Evolutionary conservation across 2,888 invertebrate species (phyloP).

Genomic region (Leptopterna dolabrata): DNA sequence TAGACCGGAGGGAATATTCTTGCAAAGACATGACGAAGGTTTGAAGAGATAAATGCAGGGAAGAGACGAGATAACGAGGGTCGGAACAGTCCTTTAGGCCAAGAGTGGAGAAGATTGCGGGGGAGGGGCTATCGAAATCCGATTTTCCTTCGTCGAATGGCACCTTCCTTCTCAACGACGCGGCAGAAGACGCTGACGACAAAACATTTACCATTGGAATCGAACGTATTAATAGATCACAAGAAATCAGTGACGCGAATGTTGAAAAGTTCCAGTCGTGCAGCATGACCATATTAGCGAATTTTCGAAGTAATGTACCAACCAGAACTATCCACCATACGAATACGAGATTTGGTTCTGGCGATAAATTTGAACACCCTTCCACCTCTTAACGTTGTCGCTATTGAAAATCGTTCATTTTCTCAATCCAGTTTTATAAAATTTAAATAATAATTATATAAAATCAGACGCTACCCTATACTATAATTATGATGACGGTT

Average conservation of each 20-base stretch:
- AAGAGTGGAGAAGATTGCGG: not conserved
- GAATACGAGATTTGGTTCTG: too few species aligned
- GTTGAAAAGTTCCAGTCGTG: too few species aligned
- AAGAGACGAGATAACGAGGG: not conserved
- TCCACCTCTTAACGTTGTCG: too few species aligned
- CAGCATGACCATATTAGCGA: too few species aligned
- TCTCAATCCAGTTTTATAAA: too few species aligned
- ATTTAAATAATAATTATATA: too few species aligned
- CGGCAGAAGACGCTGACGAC: not conserved
- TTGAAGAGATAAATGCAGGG: not conserved
- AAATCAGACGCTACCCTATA: too few species aligned
- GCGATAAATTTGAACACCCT: too few species aligned
- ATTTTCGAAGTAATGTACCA: too few species aligned
- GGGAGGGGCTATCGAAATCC: not conserved
- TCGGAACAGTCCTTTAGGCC: not conserved
- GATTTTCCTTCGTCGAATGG: not conserved
- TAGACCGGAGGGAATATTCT: not conserved
- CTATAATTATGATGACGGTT: too few species aligned
- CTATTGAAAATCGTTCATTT: too few species aligned
- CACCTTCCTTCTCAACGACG: not conserved
- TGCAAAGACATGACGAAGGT: not conserved
- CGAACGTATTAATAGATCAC: not conserved
- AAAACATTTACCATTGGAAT: not conserved
- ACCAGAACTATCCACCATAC: too few species aligned
- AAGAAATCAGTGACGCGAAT: not conserved